These are phyloP conservation scores for Ennomos fuscantarius DNA, from an alignment of 2,888 invertebrate species.

Conservation along the genomic window DNA sequence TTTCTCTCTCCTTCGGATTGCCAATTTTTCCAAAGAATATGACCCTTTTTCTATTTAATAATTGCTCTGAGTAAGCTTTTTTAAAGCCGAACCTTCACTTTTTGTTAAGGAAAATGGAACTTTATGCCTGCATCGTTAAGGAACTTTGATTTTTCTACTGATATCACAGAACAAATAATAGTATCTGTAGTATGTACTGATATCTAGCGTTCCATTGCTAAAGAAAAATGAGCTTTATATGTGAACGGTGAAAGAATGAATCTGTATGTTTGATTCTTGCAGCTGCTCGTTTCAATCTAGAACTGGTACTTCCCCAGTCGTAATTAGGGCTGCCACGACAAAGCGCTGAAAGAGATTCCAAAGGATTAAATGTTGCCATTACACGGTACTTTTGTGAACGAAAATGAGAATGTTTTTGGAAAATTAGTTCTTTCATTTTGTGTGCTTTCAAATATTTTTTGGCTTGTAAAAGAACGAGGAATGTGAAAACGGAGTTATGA, in stretches of 20 bases:
- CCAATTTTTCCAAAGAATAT: too few species aligned
- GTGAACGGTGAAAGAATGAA: slow-evolving; percentile 14
- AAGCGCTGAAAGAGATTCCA: slow-evolving; percentile 63
- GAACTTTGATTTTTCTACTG: too few species aligned
- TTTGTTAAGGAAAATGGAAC: too few species aligned
- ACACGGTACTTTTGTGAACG: slow-evolving; percentile 53
- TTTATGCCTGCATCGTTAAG: too few species aligned
- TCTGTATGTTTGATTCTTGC: slow-evolving; percentile 17
- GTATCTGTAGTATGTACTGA: too few species aligned
- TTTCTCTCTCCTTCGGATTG: too few species aligned
- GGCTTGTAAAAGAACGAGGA: too few species aligned
- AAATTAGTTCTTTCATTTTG: slow-evolving; percentile 32
- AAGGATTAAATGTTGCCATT: slow-evolving; percentile 77
- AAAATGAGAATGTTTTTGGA: slow-evolving; percentile 36
- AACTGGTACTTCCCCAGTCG: slow-evolving; percentile 65
- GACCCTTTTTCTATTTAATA: too few species aligned
- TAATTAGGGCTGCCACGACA: slow-evolving; percentile 68
- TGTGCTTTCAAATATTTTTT: not conserved
- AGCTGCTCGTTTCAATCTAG: slow-evolving; percentile 70
- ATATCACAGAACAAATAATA: too few species aligned
- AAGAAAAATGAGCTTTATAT: slow-evolving; percentile 19
- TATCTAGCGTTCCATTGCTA: slow-evolving; percentile 13
- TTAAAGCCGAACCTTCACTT: too few species aligned
- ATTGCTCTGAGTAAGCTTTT: too few species aligned
- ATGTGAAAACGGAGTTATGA: too few species aligned